Base-by-base conservation (phyloP, 2,797 vertebrate species). In the Peromyscus nudipes region DNA sequence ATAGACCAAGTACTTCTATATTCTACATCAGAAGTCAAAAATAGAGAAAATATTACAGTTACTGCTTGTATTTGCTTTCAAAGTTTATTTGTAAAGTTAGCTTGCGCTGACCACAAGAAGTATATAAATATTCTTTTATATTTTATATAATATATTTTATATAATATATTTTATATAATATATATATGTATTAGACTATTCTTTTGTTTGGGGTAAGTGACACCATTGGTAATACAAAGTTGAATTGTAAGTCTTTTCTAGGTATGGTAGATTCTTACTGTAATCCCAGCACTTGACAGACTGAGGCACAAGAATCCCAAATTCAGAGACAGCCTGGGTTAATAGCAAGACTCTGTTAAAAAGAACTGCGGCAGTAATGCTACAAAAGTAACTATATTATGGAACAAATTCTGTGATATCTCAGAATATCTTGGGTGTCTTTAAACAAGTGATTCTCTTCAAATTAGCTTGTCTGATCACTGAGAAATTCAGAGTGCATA, bases 51-150 rank as follows among this genome's bases (percentile, higher is more conserved):
- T 89, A 93, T 19, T 55, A 31, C 76, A 79, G 4, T 12, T 87
- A 12, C 3, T 83, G 43, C 64, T 95, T 76, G 46, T 2, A 75
- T 69, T 67, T 96, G 88, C 43, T 84, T 95, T 95, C 13, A 91
- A 77, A 76, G 64, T 76, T 14, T 25, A 79, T 55, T 55, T 55
- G 7, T 57, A 46, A 62, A 43, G 8, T 43, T 49, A 60, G 25
- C 4, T 52, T 23, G 27, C 9, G 57, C 80, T 96, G 95, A 13
- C 6, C n/a, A 77, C 1, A 14, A 65, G 46, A 92, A 25, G 34
- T 46, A 55, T 52, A 16, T 77, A 81, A 67, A 62, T 84, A 4
- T 95, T 4, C 67, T 86, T n/a, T n/a, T n/a, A n/a, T n/a, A n/a
- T n/a, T n/a, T n/a, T n/a, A n/a, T n/a, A n/a, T n/a, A n/a, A n/a